These are phyloP conservation scores for Dryobotodes eremita DNA, from an alignment of 2,888 invertebrate genomes.

Conservation along the genomic window DNA sequence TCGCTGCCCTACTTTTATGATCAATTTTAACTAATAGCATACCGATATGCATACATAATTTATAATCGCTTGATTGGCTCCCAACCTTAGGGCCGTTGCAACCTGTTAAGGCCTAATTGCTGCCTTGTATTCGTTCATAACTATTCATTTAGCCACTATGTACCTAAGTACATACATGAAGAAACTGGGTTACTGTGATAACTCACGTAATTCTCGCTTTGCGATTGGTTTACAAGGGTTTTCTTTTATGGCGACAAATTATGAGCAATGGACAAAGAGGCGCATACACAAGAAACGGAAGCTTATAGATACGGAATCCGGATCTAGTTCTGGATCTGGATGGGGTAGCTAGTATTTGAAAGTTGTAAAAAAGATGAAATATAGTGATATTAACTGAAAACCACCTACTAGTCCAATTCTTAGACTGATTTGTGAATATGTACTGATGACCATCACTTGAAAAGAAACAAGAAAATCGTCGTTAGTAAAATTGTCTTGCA, in stretches of 20 bases:
- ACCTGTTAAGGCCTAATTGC: constrained; percentile 62
- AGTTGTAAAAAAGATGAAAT: too few relatives aligned
- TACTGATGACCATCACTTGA: background rate
- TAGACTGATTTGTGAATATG: background rate
- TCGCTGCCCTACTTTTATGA: constrained; percentile 41
- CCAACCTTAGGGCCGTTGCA: constrained; percentile 43
- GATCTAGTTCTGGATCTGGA: too few relatives aligned
- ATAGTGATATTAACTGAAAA: background rate
- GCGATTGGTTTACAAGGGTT: background rate
- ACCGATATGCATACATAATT: constrained; percentile 58
- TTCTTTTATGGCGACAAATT: background rate
- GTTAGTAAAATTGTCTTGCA: background rate
- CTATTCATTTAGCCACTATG: constrained; percentile 27
- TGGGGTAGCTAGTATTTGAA: too few relatives aligned
- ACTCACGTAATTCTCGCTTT: constrained; percentile 31
- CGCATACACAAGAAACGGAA: background rate
- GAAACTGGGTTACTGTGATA: constrained; percentile 33
- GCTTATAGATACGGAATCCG: too few relatives aligned
- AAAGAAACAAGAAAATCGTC: background rate
- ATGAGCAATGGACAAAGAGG: background rate
- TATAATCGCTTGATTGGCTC: constrained; percentile 56
- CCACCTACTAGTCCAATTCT: too few relatives aligned
- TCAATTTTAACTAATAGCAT: constrained; percentile 48
- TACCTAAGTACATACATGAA: constrained; percentile 20
- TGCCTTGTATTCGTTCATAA: constrained; percentile 52